Conservation (phyloP, 1,140 invertebrate genomes). For the Bombus balteatus region DNA sequence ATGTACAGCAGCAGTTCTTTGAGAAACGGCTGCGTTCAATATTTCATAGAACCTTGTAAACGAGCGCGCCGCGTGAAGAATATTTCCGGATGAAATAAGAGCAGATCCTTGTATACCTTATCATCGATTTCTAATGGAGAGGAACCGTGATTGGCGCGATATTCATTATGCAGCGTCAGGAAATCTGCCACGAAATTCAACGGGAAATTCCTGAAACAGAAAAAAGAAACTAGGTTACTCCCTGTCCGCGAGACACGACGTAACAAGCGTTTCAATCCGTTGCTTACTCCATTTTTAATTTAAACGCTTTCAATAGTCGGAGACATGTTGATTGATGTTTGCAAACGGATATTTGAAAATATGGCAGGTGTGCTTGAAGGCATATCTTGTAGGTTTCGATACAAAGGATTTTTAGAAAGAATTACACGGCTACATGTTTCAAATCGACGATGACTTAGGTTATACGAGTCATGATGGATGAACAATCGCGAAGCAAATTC, state of each 20-base stretch:
- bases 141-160: constrained; percentile 85
- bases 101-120: constrained; percentile 80
- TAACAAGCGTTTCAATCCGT: background rate
- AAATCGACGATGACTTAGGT: constrained; percentile 26
- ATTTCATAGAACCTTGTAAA: background rate
- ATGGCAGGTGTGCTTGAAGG: no score
- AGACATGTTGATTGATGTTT: background rate
- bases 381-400: background rate
- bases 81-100: background rate
- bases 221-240: background rate
- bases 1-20: background rate
- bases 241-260: no score
- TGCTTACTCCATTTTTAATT: constrained; percentile 29
- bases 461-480: background rate
- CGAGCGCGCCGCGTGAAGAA: background rate
- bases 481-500: constrained; percentile 48
- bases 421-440: background rate
- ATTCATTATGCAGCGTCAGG: constrained; percentile 86
- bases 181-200: constrained; percentile 81
- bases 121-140: constrained; percentile 84
- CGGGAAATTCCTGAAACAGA: constrained; percentile 11
- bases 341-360: background rate
- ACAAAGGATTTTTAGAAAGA: background rate
- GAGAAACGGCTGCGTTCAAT: background rate
- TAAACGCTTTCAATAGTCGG: background rate